phyloP scores from a whole-genome alignment of 2,888 invertebrate species.

The Synergus laeviventris region DNA sequence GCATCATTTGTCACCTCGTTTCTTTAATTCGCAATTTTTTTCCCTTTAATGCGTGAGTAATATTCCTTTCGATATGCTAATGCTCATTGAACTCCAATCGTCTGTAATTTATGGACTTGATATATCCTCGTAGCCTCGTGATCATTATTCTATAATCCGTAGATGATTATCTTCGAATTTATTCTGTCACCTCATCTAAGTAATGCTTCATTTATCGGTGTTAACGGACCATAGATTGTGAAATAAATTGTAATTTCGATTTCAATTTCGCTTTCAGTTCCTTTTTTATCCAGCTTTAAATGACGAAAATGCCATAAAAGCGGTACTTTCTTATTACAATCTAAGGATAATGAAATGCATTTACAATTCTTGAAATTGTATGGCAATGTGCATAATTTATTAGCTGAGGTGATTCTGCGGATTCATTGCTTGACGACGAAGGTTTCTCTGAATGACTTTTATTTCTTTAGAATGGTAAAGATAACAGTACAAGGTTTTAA shows the following conservation, averaged over 20 bases:
- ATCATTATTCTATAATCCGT: neutral
- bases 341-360: neutral
- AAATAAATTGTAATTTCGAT: neutral
- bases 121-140: neutral
- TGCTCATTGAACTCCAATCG: neutral
- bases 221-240: neutral
- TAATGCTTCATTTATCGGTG: neutral
- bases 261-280: no score
- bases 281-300: no score
- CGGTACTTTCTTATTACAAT: neutral
- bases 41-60: neutral
- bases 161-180: conserved; percentile 1
- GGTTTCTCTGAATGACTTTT: neutral
- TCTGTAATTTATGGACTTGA: neutral
- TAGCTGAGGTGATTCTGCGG: neutral
- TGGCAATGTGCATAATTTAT: neutral
- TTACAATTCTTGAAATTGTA: neutral
- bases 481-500: neutral
- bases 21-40: neutral
- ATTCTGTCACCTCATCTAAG: neutral
- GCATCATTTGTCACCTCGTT: neutral
- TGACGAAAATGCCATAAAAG: no score
- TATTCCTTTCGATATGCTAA: conserved; percentile 6
- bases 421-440: neutral
- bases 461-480: neutral